Evolutionary conservation across 2,113 vertebrate genomes (phyloP), one percentile per base, ranked within the genome.

Genomic region (Antigone vipio): DNA sequence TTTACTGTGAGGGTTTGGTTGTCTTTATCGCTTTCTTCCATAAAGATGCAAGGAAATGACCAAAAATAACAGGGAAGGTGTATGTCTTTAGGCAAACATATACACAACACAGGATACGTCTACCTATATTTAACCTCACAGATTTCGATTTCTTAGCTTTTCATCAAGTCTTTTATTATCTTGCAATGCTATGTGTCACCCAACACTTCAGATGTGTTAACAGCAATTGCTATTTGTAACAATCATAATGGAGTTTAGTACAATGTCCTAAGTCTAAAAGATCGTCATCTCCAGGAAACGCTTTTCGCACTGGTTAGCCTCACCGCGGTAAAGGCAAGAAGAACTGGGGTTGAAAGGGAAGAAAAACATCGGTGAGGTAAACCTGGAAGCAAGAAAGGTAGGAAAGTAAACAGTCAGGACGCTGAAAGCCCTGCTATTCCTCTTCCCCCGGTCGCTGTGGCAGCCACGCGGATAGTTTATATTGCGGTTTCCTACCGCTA

Each of bases 81-180:
- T 26, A 9, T 5, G 6, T 53, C 40, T 85, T 53, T 38, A 38
- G 44, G 27, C 12, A 81, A 76, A 93, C 9, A 3, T 9, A 52
- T 15, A n/a, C 7, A 7, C 11, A n/a, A 11, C 6, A 71, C 0
- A 84, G 22, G 12, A 40, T 11, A 32, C 4, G 0, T 15, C 15
- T 34, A 59, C 13, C 30, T 71, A n/a, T 16, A 47, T 14, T 95
- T 66, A 52, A 22, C 22, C 34, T 45, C 77, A 66, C 12, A 32
- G 18, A 82, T 53, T 59, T 53, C 24, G 23, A 12, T 30, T 58
- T 32, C 27, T 38, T 21, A 20, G 12, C 12, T 75, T 66, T 59
- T 53, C 38, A 60, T 4, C 24, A 11, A 72, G 13, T 22, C 12
- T 58, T 88, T 77, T 56, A 8, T n/a, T 58, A 42, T 15, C 30